Percentiles rank a stretch among this genome's conserved stretches.
These are phyloP conservation scores for Nipponia nippon DNA, from an alignment of 2,113 vertebrate species.

Conservation along the genomic window DNA sequence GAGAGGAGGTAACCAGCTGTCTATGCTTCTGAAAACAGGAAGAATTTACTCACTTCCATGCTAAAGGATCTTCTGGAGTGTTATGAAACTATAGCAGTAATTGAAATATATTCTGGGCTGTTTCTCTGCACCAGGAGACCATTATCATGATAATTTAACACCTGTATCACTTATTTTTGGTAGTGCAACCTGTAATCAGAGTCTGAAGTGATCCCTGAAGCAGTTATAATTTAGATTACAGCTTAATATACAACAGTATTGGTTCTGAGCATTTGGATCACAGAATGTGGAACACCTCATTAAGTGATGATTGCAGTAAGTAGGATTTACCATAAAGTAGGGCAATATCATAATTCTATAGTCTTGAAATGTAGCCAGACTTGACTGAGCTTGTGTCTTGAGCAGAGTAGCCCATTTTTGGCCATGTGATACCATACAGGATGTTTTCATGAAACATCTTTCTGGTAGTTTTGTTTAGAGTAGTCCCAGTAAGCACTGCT, in stretches of 20 bases:
- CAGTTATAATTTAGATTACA: conserved; percentile 70
- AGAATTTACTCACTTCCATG: neutral
- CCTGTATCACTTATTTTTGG: conserved; percentile 61
- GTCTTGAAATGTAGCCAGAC: neutral
- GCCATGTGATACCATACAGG: neutral
- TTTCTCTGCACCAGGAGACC: conserved; percentile 20
- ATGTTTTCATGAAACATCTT: neutral
- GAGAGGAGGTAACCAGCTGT: neutral
- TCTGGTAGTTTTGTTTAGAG: neutral
- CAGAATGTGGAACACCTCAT: conserved; percentile 29
- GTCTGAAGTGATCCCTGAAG: conserved; percentile 55
- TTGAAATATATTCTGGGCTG: conserved; percentile 28
- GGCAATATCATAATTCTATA: neutral
- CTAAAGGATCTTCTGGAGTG: neutral
- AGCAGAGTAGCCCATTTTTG: neutral
- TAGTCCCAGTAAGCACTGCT: neutral
- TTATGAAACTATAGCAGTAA: conserved; percentile 27
- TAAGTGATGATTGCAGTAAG: neutral
- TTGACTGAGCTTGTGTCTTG: neutral
- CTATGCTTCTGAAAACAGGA: neutral
- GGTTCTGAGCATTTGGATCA: conserved; percentile 39
- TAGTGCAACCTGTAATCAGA: conserved; percentile 66
- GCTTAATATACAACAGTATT: conserved; percentile 50
- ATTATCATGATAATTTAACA: conserved; percentile 71
- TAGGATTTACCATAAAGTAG: neutral